A percentile compares a stretch with the other conserved stretches of the same genome.
Conservation (phyloP, 1,140 invertebrate species). For the Phenacoccus solenopsis region DNA sequence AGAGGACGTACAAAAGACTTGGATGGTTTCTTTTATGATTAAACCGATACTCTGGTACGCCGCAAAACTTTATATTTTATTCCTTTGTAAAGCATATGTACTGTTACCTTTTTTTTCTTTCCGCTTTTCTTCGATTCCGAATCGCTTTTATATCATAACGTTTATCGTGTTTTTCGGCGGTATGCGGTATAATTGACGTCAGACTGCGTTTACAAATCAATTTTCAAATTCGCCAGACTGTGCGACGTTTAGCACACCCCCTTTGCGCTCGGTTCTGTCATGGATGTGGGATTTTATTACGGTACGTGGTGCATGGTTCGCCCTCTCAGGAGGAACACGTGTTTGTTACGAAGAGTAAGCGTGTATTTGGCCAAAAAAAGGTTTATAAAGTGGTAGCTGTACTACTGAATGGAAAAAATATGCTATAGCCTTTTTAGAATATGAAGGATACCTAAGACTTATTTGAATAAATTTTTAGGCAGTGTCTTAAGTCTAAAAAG, state of each 20-base stretch:
- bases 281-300: background rate
- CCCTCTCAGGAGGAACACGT: background rate
- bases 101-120: background rate
- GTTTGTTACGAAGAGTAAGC: no score
- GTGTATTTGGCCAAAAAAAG: no score
- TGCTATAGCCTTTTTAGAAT: no score
- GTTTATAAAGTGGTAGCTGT: no score
- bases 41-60: background rate
- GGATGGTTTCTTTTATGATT: background rate
- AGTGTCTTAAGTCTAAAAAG: no score
- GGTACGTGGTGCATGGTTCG: no score
- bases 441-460: no score
- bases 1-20: constrained; percentile 1
- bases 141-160: background rate
- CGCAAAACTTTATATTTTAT: background rate
- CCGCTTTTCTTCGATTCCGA: no score
- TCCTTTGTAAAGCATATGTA: background rate
- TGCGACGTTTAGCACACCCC: background rate
- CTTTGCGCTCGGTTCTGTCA: no score
- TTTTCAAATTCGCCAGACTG: background rate
- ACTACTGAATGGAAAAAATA: no score
- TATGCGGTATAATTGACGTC: background rate
- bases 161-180: background rate
- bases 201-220: background rate
- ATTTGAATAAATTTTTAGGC: no score